Evolutionary conservation across 64 coral and sea anemone species (phyloP), one percentile per base, ranked within the genome.

Genomic region (Montipora foliosa): DNA sequence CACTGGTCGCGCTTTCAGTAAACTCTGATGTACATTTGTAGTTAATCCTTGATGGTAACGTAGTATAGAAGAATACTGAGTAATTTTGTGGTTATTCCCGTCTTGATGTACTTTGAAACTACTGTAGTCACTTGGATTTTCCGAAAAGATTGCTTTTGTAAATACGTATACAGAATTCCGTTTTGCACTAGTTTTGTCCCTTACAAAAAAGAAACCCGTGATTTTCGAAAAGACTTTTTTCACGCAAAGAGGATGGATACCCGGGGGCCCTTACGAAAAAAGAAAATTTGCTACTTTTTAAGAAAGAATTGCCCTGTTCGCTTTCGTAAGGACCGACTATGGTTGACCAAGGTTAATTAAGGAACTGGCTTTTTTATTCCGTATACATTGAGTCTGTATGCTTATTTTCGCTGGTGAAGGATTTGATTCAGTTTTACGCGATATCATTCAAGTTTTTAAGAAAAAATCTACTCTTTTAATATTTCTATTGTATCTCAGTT

Each of bases 401-500:
- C 19, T 17, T 49, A 47, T 62, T 12, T 13, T 5, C 11, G 2
- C 10, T 21, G 14, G 46, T 16, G 64, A 84, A 67, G 62, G 64
- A 68, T 47, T 58, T 84, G 29, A 84, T 61, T 61, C 61, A 29
- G 57, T 81, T 37, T 24, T 58, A 2, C 1, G 81, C 59, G 5
- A 4, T 29, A 47, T 17, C 4, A 71, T 50, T 50, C 45, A 72
- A 49, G 49, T 72, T 86, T 8, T 11, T 60, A 49, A 72, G 8
- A 24, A 71, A 71, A 72, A 86, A 49, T 71, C 71, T 19, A 37
- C 47, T 46, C 49, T 19, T 9, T 21, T n/a, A 46, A 19, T n/a
- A 86, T 49, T 70, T 72, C 17, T 45, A 71, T 71, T 86, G 82
- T 72, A 86, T 72, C 82, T 69, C 37, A 37, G 37, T 51, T 66